phyloP scores from a whole-genome alignment of 1,140 invertebrate species.

The Drosophila hydei region DNA sequence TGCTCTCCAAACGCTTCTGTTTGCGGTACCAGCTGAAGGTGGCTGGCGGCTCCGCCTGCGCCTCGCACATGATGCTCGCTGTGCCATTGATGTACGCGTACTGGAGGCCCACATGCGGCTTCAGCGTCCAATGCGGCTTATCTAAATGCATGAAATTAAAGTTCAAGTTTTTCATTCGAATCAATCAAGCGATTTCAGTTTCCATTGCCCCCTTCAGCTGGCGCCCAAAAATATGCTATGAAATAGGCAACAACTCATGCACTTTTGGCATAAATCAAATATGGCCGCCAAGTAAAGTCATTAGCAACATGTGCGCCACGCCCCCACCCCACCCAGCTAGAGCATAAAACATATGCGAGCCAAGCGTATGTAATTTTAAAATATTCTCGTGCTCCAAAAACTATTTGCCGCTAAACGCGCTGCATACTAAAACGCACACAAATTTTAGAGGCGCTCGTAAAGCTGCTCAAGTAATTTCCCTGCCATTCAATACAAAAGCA shows the following conservation, averaged over 20 bases:
- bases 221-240: constrained; percentile 29
- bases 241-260: constrained; percentile 56
- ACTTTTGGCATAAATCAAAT: constrained; percentile 62
- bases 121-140: constrained; percentile 83
- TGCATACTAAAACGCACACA: constrained; percentile 61
- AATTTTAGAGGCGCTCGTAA: constrained; percentile 43
- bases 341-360: constrained; percentile 24
- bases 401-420: constrained; percentile 65
- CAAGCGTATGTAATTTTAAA: constrained; percentile 60
- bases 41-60: constrained; percentile 85
- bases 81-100: constrained; percentile 85
- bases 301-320: constrained; percentile 63
- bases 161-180: neutral
- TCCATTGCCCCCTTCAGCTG: neutral
- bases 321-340: constrained; percentile 11
- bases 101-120: constrained; percentile 66
- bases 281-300: constrained; percentile 49
- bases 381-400: constrained; percentile 69
- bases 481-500: constrained; percentile 35
- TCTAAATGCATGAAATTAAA: constrained; percentile 69
- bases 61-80: constrained; percentile 86
- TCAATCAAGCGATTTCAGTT: neutral
- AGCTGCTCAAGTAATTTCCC: constrained; percentile 62
- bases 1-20: constrained; percentile 75
- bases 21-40: constrained; percentile 85